These are phyloP conservation scores for human DNA, from an alignment of 2,113 vertebrate species.

Conservation along the genomic window DNA sequence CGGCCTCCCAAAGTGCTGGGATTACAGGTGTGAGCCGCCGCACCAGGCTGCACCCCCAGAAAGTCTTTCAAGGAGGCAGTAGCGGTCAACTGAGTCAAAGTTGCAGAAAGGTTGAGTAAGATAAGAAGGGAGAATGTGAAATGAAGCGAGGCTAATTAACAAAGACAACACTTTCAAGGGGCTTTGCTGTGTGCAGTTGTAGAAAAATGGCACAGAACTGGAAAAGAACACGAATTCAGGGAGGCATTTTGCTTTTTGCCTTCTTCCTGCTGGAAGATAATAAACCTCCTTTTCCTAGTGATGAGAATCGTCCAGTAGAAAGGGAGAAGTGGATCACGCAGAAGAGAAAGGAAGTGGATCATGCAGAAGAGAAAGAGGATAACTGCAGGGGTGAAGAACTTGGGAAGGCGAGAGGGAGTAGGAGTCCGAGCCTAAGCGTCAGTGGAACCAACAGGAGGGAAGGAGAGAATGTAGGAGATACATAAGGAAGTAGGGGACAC, in stretches of 20 bases:
- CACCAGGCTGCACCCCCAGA: too few relatives aligned
- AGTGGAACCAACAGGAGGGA: neutral
- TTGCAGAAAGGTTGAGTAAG: neutral
- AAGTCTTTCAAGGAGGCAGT: neutral
- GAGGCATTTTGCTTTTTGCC: neutral
- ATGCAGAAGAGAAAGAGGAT: neutral
- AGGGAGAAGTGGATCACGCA: neutral
- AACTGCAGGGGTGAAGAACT: neutral
- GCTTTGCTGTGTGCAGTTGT: neutral
- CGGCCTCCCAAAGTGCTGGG: too few relatives aligned
- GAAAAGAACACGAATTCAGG: neutral
- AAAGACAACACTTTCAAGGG: neutral
- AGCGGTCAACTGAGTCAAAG: neutral
- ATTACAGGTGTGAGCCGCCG: too few relatives aligned
- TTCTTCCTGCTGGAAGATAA: too few relatives aligned
- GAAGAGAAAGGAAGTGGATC: neutral
- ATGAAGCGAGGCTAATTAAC: too few relatives aligned
- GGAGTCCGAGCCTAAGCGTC: too few relatives aligned
- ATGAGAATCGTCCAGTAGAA: neutral
- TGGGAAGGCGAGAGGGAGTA: neutral
- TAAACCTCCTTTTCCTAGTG: neutral
- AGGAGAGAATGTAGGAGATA: neutral
- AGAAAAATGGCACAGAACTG: neutral
- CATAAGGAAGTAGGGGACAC: rapidly evolving
- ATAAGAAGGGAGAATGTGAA: neutral